phyloP scores from a whole-genome alignment of 2,888 invertebrate species.

The Drosophila helvetica region DNA sequence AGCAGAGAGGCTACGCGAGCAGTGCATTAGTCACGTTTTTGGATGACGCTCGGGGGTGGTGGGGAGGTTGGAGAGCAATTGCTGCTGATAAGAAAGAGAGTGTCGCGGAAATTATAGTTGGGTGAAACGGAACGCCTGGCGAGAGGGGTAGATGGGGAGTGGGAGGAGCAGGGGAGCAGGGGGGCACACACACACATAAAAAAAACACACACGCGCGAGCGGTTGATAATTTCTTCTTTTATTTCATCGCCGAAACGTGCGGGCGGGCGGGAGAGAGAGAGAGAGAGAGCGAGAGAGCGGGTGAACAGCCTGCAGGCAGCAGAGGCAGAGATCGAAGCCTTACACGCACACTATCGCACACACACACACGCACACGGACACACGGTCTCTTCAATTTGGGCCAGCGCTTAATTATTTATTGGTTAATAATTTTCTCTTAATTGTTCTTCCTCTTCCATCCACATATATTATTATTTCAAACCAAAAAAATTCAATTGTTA shows the following conservation, averaged over 20 bases:
- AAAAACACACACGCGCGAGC: neutral
- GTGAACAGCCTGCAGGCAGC: neutral
- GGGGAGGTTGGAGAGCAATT: neutral
- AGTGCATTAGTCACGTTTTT: conserved; percentile 86
- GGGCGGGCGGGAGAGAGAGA: neutral
- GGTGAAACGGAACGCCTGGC: neutral
- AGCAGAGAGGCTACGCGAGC: conserved; percentile 90
- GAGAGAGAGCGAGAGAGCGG: neutral
- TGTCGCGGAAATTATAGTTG: conserved; percentile 16
- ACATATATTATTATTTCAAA: neutral
- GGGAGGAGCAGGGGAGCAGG: neutral
- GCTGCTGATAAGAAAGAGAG: conserved; percentile 5
- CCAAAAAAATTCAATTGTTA: neutral
- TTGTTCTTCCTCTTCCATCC: neutral
- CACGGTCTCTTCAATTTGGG: neutral
- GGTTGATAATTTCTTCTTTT: conserved; percentile 1
- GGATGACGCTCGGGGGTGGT: conserved; percentile 30
- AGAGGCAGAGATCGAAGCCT: neutral
- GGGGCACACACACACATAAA: neutral
- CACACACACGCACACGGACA: neutral
- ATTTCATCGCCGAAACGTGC: neutral
- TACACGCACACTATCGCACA: conserved; percentile 1
- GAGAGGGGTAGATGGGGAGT: neutral
- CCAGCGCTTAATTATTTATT: conserved; percentile 1
- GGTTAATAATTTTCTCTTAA: neutral